Base-by-base conservation (phyloP, 2,113 vertebrate genomes). In the Natator depressus region DNA sequence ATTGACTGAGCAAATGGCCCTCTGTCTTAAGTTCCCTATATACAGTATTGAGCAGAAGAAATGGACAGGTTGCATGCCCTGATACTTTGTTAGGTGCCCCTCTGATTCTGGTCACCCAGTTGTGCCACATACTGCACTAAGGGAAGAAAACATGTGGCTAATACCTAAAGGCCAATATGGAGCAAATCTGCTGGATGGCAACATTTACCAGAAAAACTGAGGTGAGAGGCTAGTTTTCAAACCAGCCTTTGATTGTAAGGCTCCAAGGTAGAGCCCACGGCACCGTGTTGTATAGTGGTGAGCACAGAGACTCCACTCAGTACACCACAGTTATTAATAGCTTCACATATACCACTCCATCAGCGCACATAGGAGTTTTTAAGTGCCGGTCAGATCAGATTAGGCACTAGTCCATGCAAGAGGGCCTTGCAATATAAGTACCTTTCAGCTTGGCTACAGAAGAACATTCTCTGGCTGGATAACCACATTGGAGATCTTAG, bases 381-480 rank as follows among this genome's bases (percentile, higher is more conserved):
- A 80, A 29, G 86, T 12, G 55, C 17, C 0, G 11, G 29, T 29
- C 54, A 88, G 62, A 91, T 75, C 69, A 11, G 20, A 38, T 86
- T 19, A 86, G 47, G 22, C 91, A 89, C 80, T 82, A 83, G 46
- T 50, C 38, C 78, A 42, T 31, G 38, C 19, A 38, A 75, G 38
- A 75, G 62, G 82, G 90, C 53, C n/a, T 12, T 0, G 1, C 35
- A 94, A 72, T 24, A 10, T 4, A 96, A 95, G 51, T 79, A 93
- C 83, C 78, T 50, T 94, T 95, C 72, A 72, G 46, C 49, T 96
- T 80, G 53, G 35, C 69, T 82, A 54, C 92, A 57, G 82, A 89
- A 94, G 42, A 93, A 10, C 31, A 27, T 42, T 46, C 49, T 87
- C 72, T 76, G 38, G 22, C 46, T 46, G 24, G 38, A 76, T 80